Evolutionary conservation across 2,888 invertebrate species (phyloP).

Genomic region (Gandaritis pyraliata): DNA sequence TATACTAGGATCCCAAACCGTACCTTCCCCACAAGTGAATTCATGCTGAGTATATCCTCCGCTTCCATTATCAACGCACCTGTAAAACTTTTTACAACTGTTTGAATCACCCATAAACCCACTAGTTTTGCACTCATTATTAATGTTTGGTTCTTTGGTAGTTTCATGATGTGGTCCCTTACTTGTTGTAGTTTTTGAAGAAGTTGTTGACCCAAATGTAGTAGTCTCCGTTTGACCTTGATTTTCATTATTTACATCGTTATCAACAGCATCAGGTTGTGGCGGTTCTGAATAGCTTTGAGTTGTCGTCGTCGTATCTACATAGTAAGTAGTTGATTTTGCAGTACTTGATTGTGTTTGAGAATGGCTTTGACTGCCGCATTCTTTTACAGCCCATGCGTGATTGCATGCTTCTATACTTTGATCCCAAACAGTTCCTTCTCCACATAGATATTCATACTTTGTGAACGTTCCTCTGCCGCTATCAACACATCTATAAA

Average conservation of each 20-base stretch:
- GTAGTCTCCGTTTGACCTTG: constrained; percentile 32
- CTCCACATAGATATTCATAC: constrained; percentile 84
- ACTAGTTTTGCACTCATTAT: constrained; percentile 69
- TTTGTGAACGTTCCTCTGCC: constrained; percentile 74
- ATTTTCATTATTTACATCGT: constrained; percentile 49
- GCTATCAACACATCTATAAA: constrained; percentile 87
- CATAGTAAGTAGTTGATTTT: constrained; percentile 33
- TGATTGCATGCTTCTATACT: constrained; percentile 84
- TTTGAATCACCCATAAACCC: constrained; percentile 85
- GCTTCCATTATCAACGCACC: constrained; percentile 87
- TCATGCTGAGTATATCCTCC: constrained; percentile 85
- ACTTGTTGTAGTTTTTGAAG: constrained; percentile 37
- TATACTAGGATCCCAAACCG: constrained; percentile 85
- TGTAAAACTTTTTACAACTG: constrained; percentile 86
- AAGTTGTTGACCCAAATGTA: constrained; percentile 33
- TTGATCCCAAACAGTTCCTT: constrained; percentile 86
- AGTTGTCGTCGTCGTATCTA: constrained; percentile 35
- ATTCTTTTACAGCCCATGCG: constrained; percentile 72
- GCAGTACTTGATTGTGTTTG: constrained; percentile 35
- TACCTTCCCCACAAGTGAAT: constrained; percentile 87
- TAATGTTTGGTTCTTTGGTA: constrained; percentile 14
- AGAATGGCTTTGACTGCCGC: constrained; percentile 46
- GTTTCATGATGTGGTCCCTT: constrained; percentile 22
- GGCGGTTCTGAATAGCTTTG: constrained; percentile 36
- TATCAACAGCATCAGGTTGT: constrained; percentile 43